These are phyloP conservation scores for Pseudopodoces humilis DNA, from an alignment of 2,113 vertebrate species.

Conservation along the genomic window DNA sequence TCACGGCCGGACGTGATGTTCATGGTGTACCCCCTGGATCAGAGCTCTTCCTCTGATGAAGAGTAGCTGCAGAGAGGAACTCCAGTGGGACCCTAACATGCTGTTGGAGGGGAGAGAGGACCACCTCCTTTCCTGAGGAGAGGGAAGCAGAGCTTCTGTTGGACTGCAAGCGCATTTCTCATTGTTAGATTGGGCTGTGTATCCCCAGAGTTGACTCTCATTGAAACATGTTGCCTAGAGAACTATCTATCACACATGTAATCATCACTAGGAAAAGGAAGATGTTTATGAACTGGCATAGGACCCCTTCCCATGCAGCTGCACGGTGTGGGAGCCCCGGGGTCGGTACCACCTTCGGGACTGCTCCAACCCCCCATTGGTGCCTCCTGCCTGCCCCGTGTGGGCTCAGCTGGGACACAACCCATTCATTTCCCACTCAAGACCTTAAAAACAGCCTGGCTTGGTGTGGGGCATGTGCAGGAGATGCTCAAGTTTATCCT, in stretches of 20 bases:
- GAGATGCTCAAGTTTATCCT: conserved; percentile 11
- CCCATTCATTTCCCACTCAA: conserved; percentile 48
- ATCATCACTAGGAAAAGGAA: conserved; percentile 78
- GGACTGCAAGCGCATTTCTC: conserved; percentile 67
- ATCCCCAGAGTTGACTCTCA: conserved; percentile 72
- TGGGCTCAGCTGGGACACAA: conserved; percentile 14
- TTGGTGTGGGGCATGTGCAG: background rate
- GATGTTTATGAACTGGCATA: conserved; percentile 74
- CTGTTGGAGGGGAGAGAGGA: conserved; percentile 53
- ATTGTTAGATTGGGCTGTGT: conserved; percentile 74
- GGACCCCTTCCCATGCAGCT: conserved; percentile 71
- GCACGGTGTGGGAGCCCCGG: conserved; percentile 48
- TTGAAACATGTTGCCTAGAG: conserved; percentile 81
- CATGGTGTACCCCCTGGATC: conserved; percentile 95
- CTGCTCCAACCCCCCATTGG: background rate
- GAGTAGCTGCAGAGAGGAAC: conserved; percentile 76
- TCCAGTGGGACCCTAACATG: conserved; percentile 38
- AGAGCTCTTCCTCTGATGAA: conserved; percentile 89
- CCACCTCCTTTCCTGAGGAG: conserved; percentile 48
- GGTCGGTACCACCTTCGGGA: background rate
- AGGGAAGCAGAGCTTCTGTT: conserved; percentile 64
- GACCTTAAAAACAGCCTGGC: conserved; percentile 21
- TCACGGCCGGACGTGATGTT: conserved; percentile 89
- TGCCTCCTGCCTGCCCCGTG: background rate
- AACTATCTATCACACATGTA: conserved; percentile 78